Evolutionary conservation across 2,888 invertebrate species (phyloP), one percentile per base, ranked within the genome.

Genomic region (Lepeophtheirus nordmannii): DNA sequence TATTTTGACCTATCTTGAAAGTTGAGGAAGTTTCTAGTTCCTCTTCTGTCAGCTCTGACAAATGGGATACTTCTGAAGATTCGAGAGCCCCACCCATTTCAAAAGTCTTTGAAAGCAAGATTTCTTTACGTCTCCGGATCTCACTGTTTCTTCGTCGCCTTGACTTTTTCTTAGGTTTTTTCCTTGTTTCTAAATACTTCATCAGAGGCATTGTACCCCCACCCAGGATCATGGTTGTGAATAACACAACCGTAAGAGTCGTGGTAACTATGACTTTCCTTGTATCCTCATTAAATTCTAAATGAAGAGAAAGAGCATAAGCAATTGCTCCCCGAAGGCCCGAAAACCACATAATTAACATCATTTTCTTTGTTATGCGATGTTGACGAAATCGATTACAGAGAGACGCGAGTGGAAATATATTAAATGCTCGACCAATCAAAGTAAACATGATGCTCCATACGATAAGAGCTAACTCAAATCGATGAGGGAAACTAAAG

Each of bases 141-240:
- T 72, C 71, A n/a, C 59, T 17, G 12, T 46, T 46, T 17, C 53
- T 46, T 46, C 53, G 39, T 56, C 56, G 10, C 20, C 41, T 64
- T 11, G 37, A 22, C 40, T n/a, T 38, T 10, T 37, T 56, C 14
- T 39, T 39, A 8, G 11, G 10, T 14, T 22, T 20, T 64, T 67
- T 20, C 20, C 20, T n/a, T n/a, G 30, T 22, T 30, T 66, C 66
- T 20, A 67, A 39, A 57, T 62, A 68, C 71, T 96, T 96, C 72
- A 98, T 79, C 69, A 98, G 77, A 0, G 98, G 97, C 90, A 97
- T 91, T 0, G 98, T 97, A 10, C 93, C 89, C 2, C 98, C 98
- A 41, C 98, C 98, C 72, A 98, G 85, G 73, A 93, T 82, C 53
- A 98, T 78, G 0, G 96, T 93, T 0, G 97, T 97, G 72, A 97